A percentile compares a stretch with the other conserved stretches of the same genome.
Conservation (phyloP, 1,140 invertebrate species). For the Drosophila grimshawi region DNA sequence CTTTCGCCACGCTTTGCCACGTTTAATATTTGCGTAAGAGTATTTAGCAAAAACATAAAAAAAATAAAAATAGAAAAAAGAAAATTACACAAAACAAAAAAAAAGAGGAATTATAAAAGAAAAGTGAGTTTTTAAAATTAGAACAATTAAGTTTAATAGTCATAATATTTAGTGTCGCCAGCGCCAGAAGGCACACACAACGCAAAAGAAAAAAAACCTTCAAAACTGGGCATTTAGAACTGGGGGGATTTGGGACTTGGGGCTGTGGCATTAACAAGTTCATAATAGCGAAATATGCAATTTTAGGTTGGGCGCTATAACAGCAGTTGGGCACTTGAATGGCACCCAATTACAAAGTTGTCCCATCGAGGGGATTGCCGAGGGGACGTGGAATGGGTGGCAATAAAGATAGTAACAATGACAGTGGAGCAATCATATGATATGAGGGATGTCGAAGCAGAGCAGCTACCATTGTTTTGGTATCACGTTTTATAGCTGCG, state of each 20-base stretch:
- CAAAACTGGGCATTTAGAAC: neutral
- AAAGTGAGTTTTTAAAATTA: constrained; percentile 63
- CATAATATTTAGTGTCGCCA: constrained; percentile 69
- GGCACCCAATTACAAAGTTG: constrained; percentile 55
- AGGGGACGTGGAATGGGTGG: no score
- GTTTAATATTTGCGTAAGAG: constrained; percentile 63
- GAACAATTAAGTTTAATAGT: constrained; percentile 80
- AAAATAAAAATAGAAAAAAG: neutral
- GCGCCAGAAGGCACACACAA: neutral
- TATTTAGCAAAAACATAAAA: constrained; percentile 55
- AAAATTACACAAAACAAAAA: no score
- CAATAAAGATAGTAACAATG: constrained; percentile 1
- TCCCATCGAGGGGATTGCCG: neutral
- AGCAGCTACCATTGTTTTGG: constrained; percentile 23
- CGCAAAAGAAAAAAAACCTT: no score
- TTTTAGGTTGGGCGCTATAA: constrained; percentile 45
- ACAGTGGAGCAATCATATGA: constrained; percentile 4
- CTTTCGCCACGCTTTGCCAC: neutral
- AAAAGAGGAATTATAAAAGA: constrained; percentile 10
- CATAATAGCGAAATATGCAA: constrained; percentile 72
- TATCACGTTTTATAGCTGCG: constrained; percentile 38
- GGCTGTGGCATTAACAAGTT: constrained; percentile 61
- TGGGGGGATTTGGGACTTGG: neutral
- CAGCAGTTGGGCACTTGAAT: constrained; percentile 71
- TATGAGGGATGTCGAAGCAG: constrained; percentile 13